Percentiles rank a stretch among this genome's conserved stretches.
These are phyloP conservation scores for Microcebus murinus DNA, from an alignment of 2,113 vertebrate genomes.

Conservation along the genomic window DNA sequence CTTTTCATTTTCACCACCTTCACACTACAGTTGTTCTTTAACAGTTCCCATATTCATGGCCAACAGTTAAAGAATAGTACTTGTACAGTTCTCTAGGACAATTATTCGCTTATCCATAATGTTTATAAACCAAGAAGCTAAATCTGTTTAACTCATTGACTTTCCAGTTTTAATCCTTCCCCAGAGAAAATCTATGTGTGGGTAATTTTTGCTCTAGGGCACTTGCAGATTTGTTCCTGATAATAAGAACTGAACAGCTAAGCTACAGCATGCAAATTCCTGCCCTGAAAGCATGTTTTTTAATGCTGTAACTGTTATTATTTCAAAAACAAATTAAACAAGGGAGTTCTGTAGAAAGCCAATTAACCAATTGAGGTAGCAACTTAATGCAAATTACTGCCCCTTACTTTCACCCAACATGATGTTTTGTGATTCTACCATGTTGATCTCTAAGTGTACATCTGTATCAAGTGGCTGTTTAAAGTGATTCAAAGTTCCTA, in stretches of 20 bases:
- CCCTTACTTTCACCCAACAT: conserved; percentile 51
- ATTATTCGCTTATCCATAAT: conserved; percentile 24
- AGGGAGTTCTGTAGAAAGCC: conserved; percentile 63
- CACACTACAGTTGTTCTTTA: background rate
- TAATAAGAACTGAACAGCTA: conserved; percentile 48
- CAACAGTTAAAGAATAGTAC: conserved; percentile 6
- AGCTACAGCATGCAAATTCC: conserved; percentile 57
- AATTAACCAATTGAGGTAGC: conserved; percentile 72
- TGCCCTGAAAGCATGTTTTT: conserved; percentile 30
- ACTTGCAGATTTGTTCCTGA: conserved; percentile 43
- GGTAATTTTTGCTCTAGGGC: conserved; percentile 51
- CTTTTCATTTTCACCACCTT: background rate
- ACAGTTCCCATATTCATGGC: background rate
- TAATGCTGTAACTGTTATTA: conserved; percentile 56
- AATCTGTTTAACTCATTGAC: conserved; percentile 54
- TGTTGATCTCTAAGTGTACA: conserved; percentile 42
- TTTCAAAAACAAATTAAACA: conserved; percentile 66
- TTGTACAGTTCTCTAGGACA: background rate
- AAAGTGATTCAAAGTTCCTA: conserved; percentile 38
- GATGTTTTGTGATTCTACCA: conserved; percentile 66
- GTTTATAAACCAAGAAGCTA: conserved; percentile 50
- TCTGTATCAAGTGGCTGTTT: conserved; percentile 40
- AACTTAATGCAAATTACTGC: conserved; percentile 67
- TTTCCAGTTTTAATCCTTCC: conserved; percentile 58
- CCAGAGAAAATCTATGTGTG: conserved; percentile 52